These are phyloP conservation scores for Margaritifera margaritifera DNA, from an alignment of 2,888 invertebrate species.

Conservation along the genomic window DNA sequence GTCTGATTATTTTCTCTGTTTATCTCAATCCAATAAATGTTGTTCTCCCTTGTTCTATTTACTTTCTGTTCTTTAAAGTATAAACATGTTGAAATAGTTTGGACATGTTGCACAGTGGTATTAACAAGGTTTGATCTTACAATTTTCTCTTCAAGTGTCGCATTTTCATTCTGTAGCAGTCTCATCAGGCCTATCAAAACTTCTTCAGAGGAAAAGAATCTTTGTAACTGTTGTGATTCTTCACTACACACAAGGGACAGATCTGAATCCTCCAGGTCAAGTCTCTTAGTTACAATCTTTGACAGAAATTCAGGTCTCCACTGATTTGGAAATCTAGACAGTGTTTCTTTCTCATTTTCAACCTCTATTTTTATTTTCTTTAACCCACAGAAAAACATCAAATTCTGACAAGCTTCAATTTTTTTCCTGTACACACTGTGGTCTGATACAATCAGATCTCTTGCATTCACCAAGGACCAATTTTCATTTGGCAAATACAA, in stretches of 20 bases:
- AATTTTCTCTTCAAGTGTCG: background rate
- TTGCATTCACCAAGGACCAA: constrained; percentile 12
- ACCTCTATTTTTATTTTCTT: constrained; percentile 4
- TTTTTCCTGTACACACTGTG: constrained; percentile 11
- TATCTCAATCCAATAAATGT: too few species aligned
- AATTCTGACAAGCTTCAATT: constrained; percentile 3
- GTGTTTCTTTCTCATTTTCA: constrained; percentile 7
- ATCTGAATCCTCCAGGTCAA: constrained; percentile 10
- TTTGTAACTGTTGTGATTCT: background rate
- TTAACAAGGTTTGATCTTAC: too few species aligned
- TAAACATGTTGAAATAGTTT: too few species aligned
- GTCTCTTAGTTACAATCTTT: constrained; percentile 37
- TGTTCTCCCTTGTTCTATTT: too few species aligned
- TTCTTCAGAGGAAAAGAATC: background rate
- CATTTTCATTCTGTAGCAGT: constrained; percentile 8
- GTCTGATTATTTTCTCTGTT: too few species aligned
- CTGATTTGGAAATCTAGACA: constrained; percentile 27
- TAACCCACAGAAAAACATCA: constrained; percentile 22
- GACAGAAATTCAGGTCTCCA: constrained; percentile 39
- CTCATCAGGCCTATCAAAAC: constrained; percentile 14
- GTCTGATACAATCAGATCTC: constrained; percentile 22
- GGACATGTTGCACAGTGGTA: too few species aligned
- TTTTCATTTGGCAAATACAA: constrained; percentile 18
- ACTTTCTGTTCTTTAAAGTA: too few species aligned
- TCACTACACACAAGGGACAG: background rate